Percentiles rank a stretch among this genome's conserved stretches.
phyloP scores from a whole-genome alignment of 2,888 invertebrate genomes.

The Terebella lapidaria region DNA sequence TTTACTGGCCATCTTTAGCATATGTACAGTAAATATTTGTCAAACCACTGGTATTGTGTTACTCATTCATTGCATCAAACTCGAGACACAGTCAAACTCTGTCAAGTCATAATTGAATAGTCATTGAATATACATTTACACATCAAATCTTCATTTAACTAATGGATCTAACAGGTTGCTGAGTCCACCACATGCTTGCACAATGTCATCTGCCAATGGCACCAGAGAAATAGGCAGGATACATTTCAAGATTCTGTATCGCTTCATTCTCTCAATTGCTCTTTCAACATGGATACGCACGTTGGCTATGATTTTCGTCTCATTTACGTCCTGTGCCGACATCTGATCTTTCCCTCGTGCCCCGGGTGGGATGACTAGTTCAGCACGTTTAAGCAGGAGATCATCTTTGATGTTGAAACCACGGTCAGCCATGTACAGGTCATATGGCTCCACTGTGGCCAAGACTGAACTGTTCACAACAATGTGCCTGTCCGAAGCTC shows the following conservation, averaged over 20 bases:
- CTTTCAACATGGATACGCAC: slow-evolving; percentile 27
- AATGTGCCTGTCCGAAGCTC: slow-evolving; percentile 22
- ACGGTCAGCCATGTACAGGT: slow-evolving; percentile 26
- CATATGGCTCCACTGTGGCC: slow-evolving; percentile 5
- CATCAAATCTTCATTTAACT: slow-evolving; percentile 7
- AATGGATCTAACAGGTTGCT: slow-evolving; percentile 20
- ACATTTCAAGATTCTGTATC: slow-evolving; percentile 21
- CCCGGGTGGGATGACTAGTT: slow-evolving; percentile 22
- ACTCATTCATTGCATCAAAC: too few relatives aligned
- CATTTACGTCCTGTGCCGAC: too few relatives aligned
- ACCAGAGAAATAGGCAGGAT: slow-evolving; percentile 21
- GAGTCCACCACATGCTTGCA: slow-evolving; percentile 19
- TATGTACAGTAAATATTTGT: too few relatives aligned
- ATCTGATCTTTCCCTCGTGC: too few relatives aligned
- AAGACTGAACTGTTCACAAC: slow-evolving; percentile 19
- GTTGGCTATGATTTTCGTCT: slow-evolving; percentile 24
- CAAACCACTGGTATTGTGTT: too few relatives aligned
- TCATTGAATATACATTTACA: too few relatives aligned
- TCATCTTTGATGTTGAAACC: slow-evolving; percentile 26
- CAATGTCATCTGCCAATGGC: slow-evolving; percentile 23
- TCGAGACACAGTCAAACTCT: too few relatives aligned
- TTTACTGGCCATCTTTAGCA: too few relatives aligned
- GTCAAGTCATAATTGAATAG: too few relatives aligned
- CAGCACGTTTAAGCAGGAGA: slow-evolving; percentile 11
- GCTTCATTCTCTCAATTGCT: slow-evolving; percentile 26